Percentiles rank a stretch among this genome's conserved stretches.
phyloP scores from a whole-genome alignment of 2,113 vertebrate genomes.

The Otocyon megalotis region DNA sequence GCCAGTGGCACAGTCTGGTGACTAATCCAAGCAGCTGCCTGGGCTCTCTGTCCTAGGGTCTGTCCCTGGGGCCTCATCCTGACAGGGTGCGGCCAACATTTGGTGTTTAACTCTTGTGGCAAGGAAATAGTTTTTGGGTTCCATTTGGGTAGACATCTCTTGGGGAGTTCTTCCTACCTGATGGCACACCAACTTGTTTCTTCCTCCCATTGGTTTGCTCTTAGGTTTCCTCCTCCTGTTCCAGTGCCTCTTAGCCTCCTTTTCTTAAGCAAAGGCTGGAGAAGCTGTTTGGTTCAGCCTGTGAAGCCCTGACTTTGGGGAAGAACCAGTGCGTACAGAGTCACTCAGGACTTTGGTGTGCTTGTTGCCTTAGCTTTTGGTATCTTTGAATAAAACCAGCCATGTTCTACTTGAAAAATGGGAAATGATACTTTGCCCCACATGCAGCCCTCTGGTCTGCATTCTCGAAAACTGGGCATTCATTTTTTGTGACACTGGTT shows the following conservation, averaged over 20 bases:
- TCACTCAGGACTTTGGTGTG: background rate
- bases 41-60: background rate
- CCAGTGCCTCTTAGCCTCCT: background rate
- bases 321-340: background rate
- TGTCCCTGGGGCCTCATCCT: background rate
- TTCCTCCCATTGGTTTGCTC: background rate
- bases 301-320: background rate
- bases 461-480: background rate
- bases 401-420: background rate
- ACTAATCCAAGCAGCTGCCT: background rate
- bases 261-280: background rate
- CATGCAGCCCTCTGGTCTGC: background rate
- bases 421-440: background rate
- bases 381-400: background rate
- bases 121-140: background rate
- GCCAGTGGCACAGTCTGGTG: background rate
- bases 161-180: background rate
- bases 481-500: background rate
- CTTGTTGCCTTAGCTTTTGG: background rate
- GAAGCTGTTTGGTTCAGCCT: background rate
- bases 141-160: background rate
- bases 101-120: background rate
- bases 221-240: background rate
- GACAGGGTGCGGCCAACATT: background rate
- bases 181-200: background rate